Evolutionary conservation across 2,797 vertebrate species (phyloP).

Genomic region (Harpagifer antarcticus): DNA sequence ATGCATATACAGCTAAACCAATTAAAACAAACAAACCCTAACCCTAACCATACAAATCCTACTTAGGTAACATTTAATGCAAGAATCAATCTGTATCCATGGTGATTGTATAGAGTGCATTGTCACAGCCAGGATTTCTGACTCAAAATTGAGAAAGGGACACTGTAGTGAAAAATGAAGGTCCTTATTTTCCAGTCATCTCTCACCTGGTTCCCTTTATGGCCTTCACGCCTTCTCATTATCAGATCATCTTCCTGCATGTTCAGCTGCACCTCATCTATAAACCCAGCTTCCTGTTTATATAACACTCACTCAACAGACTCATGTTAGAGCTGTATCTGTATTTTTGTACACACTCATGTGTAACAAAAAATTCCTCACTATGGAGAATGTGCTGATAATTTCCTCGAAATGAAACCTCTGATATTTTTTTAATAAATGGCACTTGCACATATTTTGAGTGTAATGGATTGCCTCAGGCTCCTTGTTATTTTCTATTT

Average conservation of each 20-base stretch:
- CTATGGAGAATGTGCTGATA: no score
- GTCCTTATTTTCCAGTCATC: conserved; percentile 13
- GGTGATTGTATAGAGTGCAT: background rate
- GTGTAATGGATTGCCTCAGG: background rate
- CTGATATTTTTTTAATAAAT: background rate
- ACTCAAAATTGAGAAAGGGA: background rate
- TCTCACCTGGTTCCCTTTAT: conserved; percentile 16
- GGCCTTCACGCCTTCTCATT: conserved; percentile 46
- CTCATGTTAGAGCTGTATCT: background rate
- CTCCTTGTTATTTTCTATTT: background rate
- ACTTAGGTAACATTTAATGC: background rate
- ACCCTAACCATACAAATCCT: background rate
- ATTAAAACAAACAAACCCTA: no score
- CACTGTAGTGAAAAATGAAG: background rate
- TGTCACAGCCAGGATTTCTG: background rate
- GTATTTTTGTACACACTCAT: background rate
- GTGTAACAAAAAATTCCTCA: no score
- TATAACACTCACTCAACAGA: background rate
- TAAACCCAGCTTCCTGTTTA: conserved; percentile 2
- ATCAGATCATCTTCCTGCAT: conserved; percentile 30
- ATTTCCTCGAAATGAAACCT: background rate
- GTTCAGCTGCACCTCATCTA: conserved; percentile 15
- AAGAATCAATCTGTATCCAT: conserved; percentile 13
- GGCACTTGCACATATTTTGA: background rate
- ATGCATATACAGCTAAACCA: no score